These are phyloP conservation scores for Gymnogyps californianus DNA, from an alignment of 2,113 vertebrate species.

Conservation along the genomic window DNA sequence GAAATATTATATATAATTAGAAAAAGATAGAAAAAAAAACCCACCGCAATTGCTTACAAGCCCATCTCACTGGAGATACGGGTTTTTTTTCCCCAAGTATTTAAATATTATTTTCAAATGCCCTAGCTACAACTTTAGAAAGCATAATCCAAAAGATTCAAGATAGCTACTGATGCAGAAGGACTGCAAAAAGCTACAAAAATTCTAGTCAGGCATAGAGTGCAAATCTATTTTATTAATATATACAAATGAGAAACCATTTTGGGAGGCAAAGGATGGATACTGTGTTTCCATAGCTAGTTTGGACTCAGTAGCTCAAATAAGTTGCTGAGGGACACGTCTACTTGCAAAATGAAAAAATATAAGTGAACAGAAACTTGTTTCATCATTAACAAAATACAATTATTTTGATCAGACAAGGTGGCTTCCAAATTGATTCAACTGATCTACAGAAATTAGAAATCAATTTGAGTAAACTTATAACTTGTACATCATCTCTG, in stretches of 20 bases:
- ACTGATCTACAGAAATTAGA: neutral
- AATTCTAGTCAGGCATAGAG: neutral
- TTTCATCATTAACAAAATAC: neutral
- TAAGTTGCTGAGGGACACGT: neutral
- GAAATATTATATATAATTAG: neutral
- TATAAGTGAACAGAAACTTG: neutral
- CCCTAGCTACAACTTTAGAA: neutral
- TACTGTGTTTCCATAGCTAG: neutral
- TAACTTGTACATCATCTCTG: neutral
- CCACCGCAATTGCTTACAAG: neutral
- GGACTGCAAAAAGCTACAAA: neutral
- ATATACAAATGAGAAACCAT: neutral
- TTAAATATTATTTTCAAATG: neutral
- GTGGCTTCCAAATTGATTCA: neutral
- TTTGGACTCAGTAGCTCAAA: neutral
- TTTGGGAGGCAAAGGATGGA: neutral
- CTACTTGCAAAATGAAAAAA: neutral
- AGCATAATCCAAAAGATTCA: neutral
- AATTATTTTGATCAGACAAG: neutral
- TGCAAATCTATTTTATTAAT: neutral
- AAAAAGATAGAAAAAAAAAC: rapidly evolving
- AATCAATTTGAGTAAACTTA: neutral
- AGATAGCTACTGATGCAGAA: neutral
- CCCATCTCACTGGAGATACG: neutral
- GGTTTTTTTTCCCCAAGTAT: rapidly evolving